Base-by-base conservation (phyloP, 2,113 vertebrate genomes). In the Phalacrocorax brasilianus region DNA sequence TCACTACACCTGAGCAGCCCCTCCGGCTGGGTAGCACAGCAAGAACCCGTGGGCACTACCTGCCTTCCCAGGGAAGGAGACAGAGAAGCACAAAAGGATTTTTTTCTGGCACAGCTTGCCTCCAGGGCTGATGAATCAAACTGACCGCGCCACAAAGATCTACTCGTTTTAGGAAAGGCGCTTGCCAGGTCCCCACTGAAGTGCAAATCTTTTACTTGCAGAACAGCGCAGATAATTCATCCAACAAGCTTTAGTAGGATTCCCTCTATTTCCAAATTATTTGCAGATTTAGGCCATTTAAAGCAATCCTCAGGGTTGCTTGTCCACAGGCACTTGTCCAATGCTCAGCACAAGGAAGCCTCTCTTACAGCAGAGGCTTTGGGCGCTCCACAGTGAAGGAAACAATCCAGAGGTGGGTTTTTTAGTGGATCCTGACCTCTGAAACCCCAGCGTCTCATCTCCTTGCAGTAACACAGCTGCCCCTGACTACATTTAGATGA, bases 111-210 rank as follows among this genome's bases (percentile, higher is more conserved):
- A 45, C 33, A 38, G 59, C 33, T 61, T 65, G 7, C 19, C 6
- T n/a, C 50, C 28, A 42, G 26, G 23, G 32, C 55, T 73, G 22
- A 83, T 40, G 9, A 88, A 62, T 35, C 19, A 40, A 88, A 84
- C 7, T 1, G 19, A 20, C 8, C 0, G 0, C 27, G 5, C 35
- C 80, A 32, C 38, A 88, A 47, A 76, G 17, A 65, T 28, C 33
- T 40, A 14, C 12, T 55, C 6, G 15, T 65, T 76, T 28, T 33
- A 56, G 59, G 52, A 82, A 42, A 91, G 18, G 12, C 1, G 2
- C 15, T 0, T 59, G 71, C 22, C 42, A 38, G 59, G 40, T 70
- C 26, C 38, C 27, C 8, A 38, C n/a, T 5, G 14, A 78, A 28
- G 32, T 49, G 24, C 26, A 58, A 68, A 14, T 44, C 50, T 14